Base-by-base conservation (phyloP, 1,140 invertebrate genomes). In the Melitaea cinxia region DNA sequence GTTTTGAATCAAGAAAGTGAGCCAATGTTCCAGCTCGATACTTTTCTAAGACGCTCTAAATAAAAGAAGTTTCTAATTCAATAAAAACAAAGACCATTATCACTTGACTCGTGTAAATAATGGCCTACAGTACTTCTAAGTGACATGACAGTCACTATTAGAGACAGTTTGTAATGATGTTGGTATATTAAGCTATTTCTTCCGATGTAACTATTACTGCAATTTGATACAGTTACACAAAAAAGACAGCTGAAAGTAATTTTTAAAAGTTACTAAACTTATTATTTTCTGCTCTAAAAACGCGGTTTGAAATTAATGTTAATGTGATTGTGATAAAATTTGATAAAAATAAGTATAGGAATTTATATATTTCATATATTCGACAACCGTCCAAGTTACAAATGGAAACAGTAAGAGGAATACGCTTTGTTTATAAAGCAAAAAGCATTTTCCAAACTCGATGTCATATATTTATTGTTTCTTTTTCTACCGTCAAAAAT, bases 1-100 rank as follows among this genome's bases (percentile, higher is more conserved):
- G 37, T 23, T 23, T 47, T 10, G 24, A 15, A 10, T 66, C 50
- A 85, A 79, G 78, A 85, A 83, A 85, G 83, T 80, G 76, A 82
- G 77, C 54, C 77, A 63, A 60, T 73, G 75, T 85, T 83, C 79
- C 83, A 69, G 65, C 23, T 69, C 66, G 78, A 63, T 80, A 72
- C 67, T 12, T 33, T 23, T 57, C 35, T 58, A 66, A 58, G 45
- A 47, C 42, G 21, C 21, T 47, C 42, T 47, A 23, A 21, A 47
- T 47, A 42, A 42, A 42, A 42, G 14, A 49, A 54, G 21, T 78
- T 73, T 68, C 65, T 57, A 47, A 47, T 47, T 47, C 65, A 70
- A 72, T 67, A 35, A 55, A 65, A 61, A 24, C 35, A 35, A 35
- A 24, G 49, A 49, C 10, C 33, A 21, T 45, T 21, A 19, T 42